phyloP scores from a whole-genome alignment of 2,888 invertebrate genomes.

The Cheilosia vernalis region DNA sequence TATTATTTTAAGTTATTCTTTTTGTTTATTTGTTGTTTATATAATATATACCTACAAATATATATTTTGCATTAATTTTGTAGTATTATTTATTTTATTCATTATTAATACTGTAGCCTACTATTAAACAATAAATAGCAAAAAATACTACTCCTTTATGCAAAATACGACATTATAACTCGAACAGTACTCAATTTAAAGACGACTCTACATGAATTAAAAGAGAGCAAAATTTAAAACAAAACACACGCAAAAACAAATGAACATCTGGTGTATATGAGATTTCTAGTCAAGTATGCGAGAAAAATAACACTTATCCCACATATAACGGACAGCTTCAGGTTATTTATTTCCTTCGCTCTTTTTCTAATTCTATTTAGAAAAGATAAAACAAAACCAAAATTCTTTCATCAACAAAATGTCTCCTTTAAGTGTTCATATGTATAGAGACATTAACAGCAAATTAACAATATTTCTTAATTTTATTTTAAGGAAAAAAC shows the following conservation, averaged over 20 bases:
- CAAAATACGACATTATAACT: no score
- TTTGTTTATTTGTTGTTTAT: neutral
- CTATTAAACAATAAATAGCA: no score
- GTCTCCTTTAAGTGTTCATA: no score
- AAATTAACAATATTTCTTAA: no score
- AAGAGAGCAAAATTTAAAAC: constrained; percentile 4
- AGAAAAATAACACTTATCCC: neutral
- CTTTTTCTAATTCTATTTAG: neutral
- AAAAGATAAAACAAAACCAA: neutral
- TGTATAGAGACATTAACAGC: no score
- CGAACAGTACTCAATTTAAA: no score
- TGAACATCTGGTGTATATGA: neutral
- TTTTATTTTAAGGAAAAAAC: no score
- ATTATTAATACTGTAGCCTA: constrained; percentile 9
- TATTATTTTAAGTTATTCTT: neutral
- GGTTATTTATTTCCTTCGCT: neutral
- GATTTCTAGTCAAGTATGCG: constrained; percentile 13
- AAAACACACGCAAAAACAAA: neutral
- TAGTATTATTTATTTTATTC: constrained; percentile 51
- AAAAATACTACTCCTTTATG: no score
- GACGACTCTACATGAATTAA: neutral
- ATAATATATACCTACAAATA: constrained; percentile 1
- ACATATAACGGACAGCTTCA: neutral
- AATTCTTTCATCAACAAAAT: no score
- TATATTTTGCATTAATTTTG: constrained; percentile 14